Evolutionary conservation across 2,797 vertebrate species (phyloP), one percentile per base, ranked within the genome.

Genomic region (Brachymystax lenok): DNA sequence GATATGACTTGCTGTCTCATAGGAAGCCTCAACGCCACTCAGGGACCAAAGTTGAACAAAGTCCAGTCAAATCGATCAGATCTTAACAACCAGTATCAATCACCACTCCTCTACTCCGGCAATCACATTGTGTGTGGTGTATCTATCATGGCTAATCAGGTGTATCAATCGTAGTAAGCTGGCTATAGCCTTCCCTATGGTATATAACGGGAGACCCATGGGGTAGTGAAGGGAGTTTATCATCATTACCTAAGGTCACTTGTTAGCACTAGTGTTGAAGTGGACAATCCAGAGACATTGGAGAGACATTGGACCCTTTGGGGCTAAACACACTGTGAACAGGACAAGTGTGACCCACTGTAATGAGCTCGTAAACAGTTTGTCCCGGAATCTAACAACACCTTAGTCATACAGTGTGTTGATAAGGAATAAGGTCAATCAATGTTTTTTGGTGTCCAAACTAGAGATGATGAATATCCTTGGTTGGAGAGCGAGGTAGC

Each of bases 51-150:
- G 59, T 63, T 63, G 59, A 63, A 63, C 59, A 24, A 27, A 63
- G 59, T 63, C 59, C 59, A 63, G 59, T 63, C n/a, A 24, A 63
- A 63, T 63, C 21, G 21, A 63, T 63, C 59, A 63, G 59, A 63
- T 8, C 59, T 63, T 63, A 63, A 27, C 59, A 63, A 63, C 59
- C 59, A 63, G 59, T 63, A 63, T 63, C 21, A 27, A 27, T 63
- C 59, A 63, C 59, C 59, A 24, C 21, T 13, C 21, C 3, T 63
- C 59, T 4, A 24, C 59, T 24, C 59, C 10, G 59, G 24, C 40
- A 46, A 3, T 46, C 10, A 46, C 40, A 46, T 46, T 46, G 40
- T 46, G 40, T 13, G 40, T 46, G 40, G 10, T 46, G 10, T 46
- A 12, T 46, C 40, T 10, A 46, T 46, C 40, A 46, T 46, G 10